Evolutionary conservation across 2,888 invertebrate species (phyloP).

Genomic region (Busseola fusca): DNA sequence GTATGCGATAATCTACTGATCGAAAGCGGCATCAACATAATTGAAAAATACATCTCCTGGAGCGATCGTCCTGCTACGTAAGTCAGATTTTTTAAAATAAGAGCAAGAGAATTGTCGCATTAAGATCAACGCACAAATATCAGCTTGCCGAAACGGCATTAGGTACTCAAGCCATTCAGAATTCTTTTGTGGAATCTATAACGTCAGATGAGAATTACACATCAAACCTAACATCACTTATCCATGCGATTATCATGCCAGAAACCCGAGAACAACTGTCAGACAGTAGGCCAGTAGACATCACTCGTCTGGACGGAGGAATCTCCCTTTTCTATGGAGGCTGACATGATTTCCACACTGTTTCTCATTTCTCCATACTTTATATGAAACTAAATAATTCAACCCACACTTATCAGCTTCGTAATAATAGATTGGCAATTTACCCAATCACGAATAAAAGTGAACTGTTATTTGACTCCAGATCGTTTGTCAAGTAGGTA

Average conservation of each 20-base stretch:
- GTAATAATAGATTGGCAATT: not conserved
- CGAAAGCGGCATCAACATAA: conserved; percentile 29
- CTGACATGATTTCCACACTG: not conserved
- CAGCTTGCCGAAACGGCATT: not conserved
- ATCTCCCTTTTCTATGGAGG: not conserved
- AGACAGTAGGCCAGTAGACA: no score
- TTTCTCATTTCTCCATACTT: not conserved
- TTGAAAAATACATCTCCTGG: conserved; percentile 52
- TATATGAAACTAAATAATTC: not conserved
- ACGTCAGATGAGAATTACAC: not conserved
- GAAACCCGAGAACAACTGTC: no score
- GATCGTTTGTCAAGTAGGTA: not conserved
- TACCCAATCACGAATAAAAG: not conserved
- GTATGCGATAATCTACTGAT: conserved; percentile 9
- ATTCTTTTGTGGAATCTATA: not conserved
- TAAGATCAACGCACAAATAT: not conserved
- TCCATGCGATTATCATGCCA: not conserved
- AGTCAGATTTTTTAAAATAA: not conserved
- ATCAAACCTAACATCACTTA: not conserved
- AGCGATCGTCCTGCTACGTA: conserved; percentile 23
- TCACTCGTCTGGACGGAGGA: not conserved
- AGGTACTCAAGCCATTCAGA: not conserved
- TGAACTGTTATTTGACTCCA: not conserved
- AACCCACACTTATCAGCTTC: not conserved
- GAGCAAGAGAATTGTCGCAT: no score